Conservation (phyloP, 2,888 invertebrate species). For the Nephrotoma flavescens region DNA sequence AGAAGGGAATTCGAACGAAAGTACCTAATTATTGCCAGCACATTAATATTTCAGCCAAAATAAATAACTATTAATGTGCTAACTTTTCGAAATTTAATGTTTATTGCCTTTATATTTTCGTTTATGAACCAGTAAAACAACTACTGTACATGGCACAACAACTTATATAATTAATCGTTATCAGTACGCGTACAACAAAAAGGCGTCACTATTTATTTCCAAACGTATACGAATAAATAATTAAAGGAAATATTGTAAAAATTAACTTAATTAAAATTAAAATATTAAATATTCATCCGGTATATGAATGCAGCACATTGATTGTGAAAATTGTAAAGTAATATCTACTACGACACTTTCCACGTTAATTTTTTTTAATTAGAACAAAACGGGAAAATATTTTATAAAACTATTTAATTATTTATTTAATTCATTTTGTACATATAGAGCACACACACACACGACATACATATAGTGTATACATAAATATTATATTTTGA, state of each 20-base stretch:
- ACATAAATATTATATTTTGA: no score
- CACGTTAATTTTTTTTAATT: neutral
- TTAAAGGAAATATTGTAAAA: neutral
- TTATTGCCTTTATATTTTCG: neutral
- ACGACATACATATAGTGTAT: no score
- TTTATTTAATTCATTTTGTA: neutral
- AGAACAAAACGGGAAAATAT: neutral
- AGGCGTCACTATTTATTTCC: neutral
- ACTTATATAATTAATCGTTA: neutral
- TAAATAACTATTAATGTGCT: neutral
- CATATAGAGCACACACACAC: no score
- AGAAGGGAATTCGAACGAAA: neutral
- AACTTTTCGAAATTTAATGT: neutral
- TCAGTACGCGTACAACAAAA: neutral
- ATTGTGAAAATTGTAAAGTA: neutral
- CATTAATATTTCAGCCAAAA: neutral
- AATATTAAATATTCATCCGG: neutral
- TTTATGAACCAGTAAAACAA: neutral
- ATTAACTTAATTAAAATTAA: neutral
- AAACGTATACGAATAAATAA: neutral
- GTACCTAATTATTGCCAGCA: neutral
- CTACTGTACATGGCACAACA: neutral
- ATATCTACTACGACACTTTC: neutral
- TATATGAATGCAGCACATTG: neutral
- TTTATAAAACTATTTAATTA: neutral